A percentile compares a stretch with the other conserved stretches of the same genome.
phyloP scores from a whole-genome alignment of 2,888 invertebrate genomes.

The Agonum fuliginosum region DNA sequence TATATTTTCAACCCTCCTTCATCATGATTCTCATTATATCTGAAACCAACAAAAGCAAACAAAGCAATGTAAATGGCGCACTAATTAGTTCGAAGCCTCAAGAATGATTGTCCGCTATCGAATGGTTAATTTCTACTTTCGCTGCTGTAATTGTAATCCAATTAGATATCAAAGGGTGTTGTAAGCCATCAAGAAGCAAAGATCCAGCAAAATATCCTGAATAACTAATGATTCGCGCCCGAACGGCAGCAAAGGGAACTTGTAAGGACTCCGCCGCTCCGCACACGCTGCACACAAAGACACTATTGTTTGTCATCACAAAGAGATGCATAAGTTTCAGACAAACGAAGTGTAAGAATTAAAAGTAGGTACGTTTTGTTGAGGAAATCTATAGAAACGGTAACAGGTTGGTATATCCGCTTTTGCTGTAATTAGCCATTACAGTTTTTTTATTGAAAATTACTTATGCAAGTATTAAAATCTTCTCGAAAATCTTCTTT shows the following conservation, averaged over 20 bases:
- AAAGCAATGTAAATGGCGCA: neutral
- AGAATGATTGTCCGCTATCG: conserved; percentile 20
- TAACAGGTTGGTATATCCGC: neutral
- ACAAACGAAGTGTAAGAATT: conserved; percentile 26
- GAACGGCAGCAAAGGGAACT: neutral
- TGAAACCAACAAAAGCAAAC: neutral
- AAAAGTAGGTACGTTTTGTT: neutral
- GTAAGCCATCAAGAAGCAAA: conserved; percentile 15
- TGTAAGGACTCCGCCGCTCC: neutral
- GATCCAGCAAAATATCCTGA: conserved; percentile 34
- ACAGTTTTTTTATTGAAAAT: no score
- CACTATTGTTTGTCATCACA: conserved; percentile 20
- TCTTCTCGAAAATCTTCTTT: no score
- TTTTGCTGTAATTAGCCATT: neutral
- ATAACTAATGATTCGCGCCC: conserved; percentile 34
- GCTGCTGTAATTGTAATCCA: conserved; percentile 37
- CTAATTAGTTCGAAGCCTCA: conserved; percentile 36
- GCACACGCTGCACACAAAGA: conserved; percentile 10
- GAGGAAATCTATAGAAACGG: no score
- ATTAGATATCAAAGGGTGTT: conserved; percentile 32
- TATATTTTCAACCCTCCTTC: neutral
- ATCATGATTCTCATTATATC: no score
- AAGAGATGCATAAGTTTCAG: conserved; percentile 7
- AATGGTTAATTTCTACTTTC: conserved; percentile 10
- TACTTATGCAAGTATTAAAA: no score